These are phyloP conservation scores for Odontocerum albicorne DNA, from an alignment of 2,888 invertebrate genomes.

Conservation along the genomic window DNA sequence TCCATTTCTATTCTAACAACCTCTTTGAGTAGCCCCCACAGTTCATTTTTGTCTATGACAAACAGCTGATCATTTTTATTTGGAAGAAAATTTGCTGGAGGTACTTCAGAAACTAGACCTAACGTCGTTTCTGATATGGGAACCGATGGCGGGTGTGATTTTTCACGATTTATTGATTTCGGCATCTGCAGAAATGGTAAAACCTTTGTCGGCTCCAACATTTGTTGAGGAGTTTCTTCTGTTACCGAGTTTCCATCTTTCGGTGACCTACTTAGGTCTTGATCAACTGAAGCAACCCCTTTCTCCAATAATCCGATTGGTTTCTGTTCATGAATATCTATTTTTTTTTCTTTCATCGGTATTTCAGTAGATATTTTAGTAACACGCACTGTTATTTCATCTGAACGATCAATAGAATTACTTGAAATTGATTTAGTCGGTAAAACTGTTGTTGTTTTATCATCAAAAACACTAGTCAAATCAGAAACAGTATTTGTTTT, in stretches of 20 bases:
- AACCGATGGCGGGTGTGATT: slow-evolving; percentile 52
- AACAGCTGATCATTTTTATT: slow-evolving; percentile 56
- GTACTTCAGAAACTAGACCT: slow-evolving; percentile 40
- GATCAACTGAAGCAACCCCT: not conserved
- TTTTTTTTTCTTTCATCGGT: not conserved
- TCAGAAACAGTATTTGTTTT: not conserved
- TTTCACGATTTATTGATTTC: slow-evolving; percentile 57
- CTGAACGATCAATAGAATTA: not conserved
- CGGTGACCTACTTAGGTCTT: not conserved
- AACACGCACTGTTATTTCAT: not conserved
- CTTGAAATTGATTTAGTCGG: not conserved
- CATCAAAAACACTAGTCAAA: not conserved
- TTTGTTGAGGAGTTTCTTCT: slow-evolving; percentile 23
- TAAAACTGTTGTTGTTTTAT: no score
- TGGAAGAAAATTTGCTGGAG: slow-evolving; percentile 45
- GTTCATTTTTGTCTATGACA: slow-evolving; percentile 60
- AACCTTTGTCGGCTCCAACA: slow-evolving; percentile 41
- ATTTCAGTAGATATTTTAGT: not conserved
- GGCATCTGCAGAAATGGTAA: slow-evolving; percentile 42
- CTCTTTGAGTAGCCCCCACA: slow-evolving; percentile 65
- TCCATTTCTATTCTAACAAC: slow-evolving; percentile 45
- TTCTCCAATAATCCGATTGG: not conserved
- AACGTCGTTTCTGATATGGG: slow-evolving; percentile 54
- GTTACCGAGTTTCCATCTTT: not conserved
- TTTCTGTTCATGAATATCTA: not conserved